Conservation (phyloP, 2,113 vertebrate genomes). For the Nothoprocta perdicaria region DNA sequence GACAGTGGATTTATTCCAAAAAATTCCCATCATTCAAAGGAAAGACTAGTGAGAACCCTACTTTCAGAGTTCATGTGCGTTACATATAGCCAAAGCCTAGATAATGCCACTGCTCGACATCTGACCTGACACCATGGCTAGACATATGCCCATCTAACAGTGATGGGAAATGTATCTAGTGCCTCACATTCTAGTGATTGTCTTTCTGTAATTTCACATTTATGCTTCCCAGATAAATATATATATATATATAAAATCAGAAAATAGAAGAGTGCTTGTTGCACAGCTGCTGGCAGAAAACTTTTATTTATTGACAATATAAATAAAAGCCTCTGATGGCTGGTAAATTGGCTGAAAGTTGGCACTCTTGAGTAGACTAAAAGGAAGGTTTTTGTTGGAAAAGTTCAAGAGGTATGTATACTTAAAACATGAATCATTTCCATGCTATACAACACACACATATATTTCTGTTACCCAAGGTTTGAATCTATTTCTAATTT, state of each 20-base stretch:
- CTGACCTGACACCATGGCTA: not conserved
- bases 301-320: constrained; percentile 47
- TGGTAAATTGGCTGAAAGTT: constrained; percentile 53
- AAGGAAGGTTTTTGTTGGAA: constrained; percentile 43
- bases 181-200: not conserved
- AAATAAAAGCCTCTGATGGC: not conserved
- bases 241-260: not conserved
- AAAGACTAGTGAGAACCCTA: not conserved
- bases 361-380: not conserved
- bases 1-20: too few relatives aligned
- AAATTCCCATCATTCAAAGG: not conserved
- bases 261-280: constrained; percentile 43
- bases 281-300: not conserved
- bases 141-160: not conserved
- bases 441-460: constrained; percentile 3
- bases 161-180: not conserved
- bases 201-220: not conserved
- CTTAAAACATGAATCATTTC: constrained; percentile 17
- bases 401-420: constrained; percentile 2
- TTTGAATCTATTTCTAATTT: not conserved
- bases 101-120: not conserved
- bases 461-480: constrained; percentile 23
- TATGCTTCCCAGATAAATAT: not conserved
- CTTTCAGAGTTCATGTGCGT: not conserved
- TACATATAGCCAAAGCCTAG: not conserved